phyloP scores from a whole-genome alignment of 2,797 vertebrate genomes.

The Eospalax fontanierii region DNA sequence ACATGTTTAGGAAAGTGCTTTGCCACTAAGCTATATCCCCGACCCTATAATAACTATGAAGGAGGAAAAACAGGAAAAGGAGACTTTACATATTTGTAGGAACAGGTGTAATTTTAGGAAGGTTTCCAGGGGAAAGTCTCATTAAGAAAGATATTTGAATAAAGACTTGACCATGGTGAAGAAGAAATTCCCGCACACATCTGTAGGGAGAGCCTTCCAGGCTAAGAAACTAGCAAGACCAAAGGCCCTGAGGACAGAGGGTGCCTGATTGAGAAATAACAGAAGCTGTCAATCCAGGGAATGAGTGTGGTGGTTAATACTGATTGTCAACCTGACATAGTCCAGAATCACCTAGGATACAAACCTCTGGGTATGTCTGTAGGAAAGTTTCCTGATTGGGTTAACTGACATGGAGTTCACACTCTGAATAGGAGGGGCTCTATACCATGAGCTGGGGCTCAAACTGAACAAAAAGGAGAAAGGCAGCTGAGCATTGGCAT shows the following conservation, averaged over 20 bases:
- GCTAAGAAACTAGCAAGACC: not conserved
- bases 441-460: too few species aligned
- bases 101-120: not conserved
- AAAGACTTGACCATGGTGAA: not conserved
- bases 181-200: not conserved
- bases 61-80: not conserved
- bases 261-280: not conserved
- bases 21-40: too few species aligned
- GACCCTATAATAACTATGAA: not conserved
- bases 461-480: too few species aligned
- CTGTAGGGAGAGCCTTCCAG: not conserved
- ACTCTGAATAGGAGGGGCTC: too few species aligned
- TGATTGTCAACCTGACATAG: too few species aligned
- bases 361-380: too few species aligned
- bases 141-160: slow-evolving; percentile 21
- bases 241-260: not conserved
- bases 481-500: too few species aligned
- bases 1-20: not conserved
- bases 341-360: too few species aligned
- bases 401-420: too few species aligned
- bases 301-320: not conserved
- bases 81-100: not conserved
- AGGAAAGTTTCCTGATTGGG: too few species aligned
- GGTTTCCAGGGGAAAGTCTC: not conserved
- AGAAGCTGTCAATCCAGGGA: not conserved